Conservation (phyloP, 2,797 vertebrate genomes). For the Xenopus petersii region DNA sequence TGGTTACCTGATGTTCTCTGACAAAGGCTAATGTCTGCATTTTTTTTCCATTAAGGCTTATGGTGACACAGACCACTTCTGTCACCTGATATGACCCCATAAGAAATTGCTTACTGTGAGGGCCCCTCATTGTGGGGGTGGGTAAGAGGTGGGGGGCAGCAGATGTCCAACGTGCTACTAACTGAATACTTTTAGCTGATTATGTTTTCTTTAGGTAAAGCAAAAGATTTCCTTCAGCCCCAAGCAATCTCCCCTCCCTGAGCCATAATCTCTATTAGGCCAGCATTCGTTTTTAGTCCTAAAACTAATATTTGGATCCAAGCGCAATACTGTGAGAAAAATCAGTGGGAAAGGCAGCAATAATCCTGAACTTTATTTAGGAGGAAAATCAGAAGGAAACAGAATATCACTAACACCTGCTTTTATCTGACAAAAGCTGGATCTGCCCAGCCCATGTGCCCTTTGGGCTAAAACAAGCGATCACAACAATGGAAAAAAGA, state of each 20-base stretch:
- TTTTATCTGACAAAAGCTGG: too few relatives aligned
- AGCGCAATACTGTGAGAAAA: not conserved
- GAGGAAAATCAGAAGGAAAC: too few relatives aligned
- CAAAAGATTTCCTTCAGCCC: not conserved
- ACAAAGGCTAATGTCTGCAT: not conserved
- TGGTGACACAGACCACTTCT: too few relatives aligned
- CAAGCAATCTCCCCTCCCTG: not conserved
- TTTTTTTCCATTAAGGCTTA: not conserved
- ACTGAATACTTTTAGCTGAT: slow-evolving; percentile 1
- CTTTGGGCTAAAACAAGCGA: too few relatives aligned
- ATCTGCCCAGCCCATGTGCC: too few relatives aligned
- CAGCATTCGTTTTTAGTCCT: not conserved
- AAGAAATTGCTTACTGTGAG: too few relatives aligned
- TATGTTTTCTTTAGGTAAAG: not conserved
- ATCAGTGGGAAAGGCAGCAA: slow-evolving; percentile 13
- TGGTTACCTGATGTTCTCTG: not conserved
- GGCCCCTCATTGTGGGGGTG: not conserved
- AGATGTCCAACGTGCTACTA: not conserved
- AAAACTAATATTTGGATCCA: not conserved
- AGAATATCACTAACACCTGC: too few relatives aligned
- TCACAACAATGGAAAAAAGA: too few relatives aligned
- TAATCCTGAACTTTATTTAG: slow-evolving; percentile 16
- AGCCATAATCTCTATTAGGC: not conserved
- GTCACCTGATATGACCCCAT: too few relatives aligned
- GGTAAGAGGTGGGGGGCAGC: too few relatives aligned